Evolutionary conservation across 2,888 invertebrate genomes (phyloP), one percentile per base, ranked within the genome.

Genomic region (Acronicta aceris): DNA sequence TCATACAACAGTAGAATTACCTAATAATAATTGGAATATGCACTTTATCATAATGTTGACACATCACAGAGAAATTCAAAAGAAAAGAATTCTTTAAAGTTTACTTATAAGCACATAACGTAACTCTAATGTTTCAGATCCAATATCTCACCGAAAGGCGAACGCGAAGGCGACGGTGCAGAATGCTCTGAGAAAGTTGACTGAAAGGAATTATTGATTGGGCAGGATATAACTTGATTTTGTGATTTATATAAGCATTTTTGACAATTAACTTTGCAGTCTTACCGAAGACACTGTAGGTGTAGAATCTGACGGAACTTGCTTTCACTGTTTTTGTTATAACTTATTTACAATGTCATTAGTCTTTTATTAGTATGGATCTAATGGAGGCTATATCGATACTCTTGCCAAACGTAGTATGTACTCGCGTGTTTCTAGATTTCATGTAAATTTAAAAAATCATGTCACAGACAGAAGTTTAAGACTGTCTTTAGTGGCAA

Each of bases 81-180:
- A 68, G 52, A 42, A 42, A 21, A 46, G n/a, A 12, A 36, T 27
- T 30, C 27, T 15, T 48, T 33, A 27, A 30, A 13, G 21, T 27
- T 33, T 59, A 16, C 41, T 48, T 40, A 43, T 21, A 54, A 51
- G 36, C 51, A 59, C 59, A 57, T 72, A 74, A 73, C 62, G 48
- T 56, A 59, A 58, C 78, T 84, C 50, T 83, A 76, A 73, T 81
- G 71, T 94, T 94, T 83, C 93, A 94, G 94, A 94, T 93, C 94
- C 94, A 87, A 87, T 94, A 87, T 91, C 93, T 74, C 94, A 94
- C 77, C 92, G 93, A 91, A 94, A 94, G 88, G 94, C 94, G 92
- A 94, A 93, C 84, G 94, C 93, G 91, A 94, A 94, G 85, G 94
- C 93, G 90, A 94, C 94, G 79, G 94, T 94, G 83, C 94, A 94